Evolutionary conservation across 2,797 vertebrate genomes (phyloP), one percentile per base, ranked within the genome.

Genomic region (Perodicticus potto): DNA sequence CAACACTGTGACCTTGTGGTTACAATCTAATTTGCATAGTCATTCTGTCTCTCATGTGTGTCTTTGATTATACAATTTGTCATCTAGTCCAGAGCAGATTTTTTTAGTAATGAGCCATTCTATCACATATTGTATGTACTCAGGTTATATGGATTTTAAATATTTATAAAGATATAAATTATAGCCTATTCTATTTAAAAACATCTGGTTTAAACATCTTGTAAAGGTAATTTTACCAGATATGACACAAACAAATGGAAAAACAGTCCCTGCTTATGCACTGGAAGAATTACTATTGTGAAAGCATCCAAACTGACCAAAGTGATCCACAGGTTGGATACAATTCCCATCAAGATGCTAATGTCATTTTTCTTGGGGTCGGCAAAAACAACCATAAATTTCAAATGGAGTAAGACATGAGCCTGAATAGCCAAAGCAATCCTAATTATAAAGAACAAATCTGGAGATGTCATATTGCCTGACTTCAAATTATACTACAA

Each of bases 21-120:
- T 93, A 45, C 7, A 76, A 69, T 65, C 72, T 72, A 70, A 59
- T n/a, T 85, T 82, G 74, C 11, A 27, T 37, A 76, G 45, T 34
- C 37, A 14, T 57, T 73, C 17, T 92, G 85, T 25, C 43, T 83
- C 40, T 82, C 43, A n/a, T 17, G 22, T 63, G 8, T 61, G 25
- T 25, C 34, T 86, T 80, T 73, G 14, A 29, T 72, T 88, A 40
- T 55, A 80, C 7, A 73, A 6, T 84, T 74, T 74, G 20, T 81
- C 25, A 67, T 82, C n/a, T 72, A 78, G 3, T 27, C 32, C 14
- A 72, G 45, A 88, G 0, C 5, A 94, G 9, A 59, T 34, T 90
- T 84, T 84, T 95, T 88, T 40, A 88, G n/a, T 81, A 93, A 91
- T 73, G 13, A 43, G 53, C 45, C 16, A 53, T 76, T 95, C 14